These are phyloP conservation scores for Littorina saxatilis DNA, from an alignment of 1,140 invertebrate genomes.

Conservation along the genomic window DNA sequence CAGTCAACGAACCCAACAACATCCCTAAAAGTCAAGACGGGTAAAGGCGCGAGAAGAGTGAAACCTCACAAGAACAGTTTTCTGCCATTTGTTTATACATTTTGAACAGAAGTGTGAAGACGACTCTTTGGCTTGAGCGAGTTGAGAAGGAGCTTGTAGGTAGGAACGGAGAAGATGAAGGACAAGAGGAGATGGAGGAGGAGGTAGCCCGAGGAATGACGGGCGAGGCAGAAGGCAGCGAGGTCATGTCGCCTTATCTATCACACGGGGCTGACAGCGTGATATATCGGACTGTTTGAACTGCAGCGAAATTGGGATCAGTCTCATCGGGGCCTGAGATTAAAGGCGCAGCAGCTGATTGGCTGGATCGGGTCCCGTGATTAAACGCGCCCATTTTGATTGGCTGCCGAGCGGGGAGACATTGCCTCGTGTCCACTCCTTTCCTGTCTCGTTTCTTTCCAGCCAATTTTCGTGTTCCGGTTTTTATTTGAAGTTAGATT, in stretches of 20 bases:
- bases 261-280: constrained; percentile 32
- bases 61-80: no score
- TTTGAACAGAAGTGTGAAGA: no score
- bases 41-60: no score
- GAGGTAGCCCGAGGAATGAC: neutral
- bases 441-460: neutral
- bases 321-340: constrained; percentile 13
- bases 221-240: neutral
- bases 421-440: neutral
- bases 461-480: no score
- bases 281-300: constrained; percentile 37
- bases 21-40: no score
- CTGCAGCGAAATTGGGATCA: constrained; percentile 31
- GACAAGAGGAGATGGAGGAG: neutral
- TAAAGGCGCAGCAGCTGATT: constrained; percentile 12
- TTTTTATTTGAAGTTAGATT: no score
- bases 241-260: constrained; percentile 27
- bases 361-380: constrained; percentile 15
- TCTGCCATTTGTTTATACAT: no score
- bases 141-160: neutral
- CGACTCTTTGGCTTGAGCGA: no score
- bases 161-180: neutral
- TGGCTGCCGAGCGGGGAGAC: neutral
- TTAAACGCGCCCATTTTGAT: constrained; percentile 11
- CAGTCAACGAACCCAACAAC: no score